Evolutionary conservation across 2,113 vertebrate genomes (phyloP), one percentile per base, ranked within the genome.

Genomic region (Callipepla squamata): DNA sequence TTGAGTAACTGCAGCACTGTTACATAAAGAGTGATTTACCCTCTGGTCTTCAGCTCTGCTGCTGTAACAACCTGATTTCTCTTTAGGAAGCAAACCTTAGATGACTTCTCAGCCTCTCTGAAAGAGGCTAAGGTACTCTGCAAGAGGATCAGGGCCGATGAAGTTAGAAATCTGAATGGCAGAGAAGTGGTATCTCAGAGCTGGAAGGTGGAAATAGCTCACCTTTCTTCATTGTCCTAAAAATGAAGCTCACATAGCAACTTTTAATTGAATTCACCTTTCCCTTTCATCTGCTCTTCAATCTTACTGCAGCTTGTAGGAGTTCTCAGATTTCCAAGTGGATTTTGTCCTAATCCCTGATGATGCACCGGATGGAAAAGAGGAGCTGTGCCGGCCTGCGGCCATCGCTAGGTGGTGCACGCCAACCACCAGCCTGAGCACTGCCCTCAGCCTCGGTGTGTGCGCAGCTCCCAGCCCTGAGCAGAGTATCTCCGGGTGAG

Each of bases 331-430:
- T 18, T 57, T 32, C 53, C 53, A 32, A 57, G 18, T 7, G 10
- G 17, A 32, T 19, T 32, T 57, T 17, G 16, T 55, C 53, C 7
- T 32, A 32, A 32, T 70, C 55, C 2, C 4, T 1, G 1, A 11
- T 1, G 1, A 10, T 5, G 48, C 14, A 32, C 5, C 53, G 13
- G 61, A 30, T 42, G 4, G 62, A 25, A 5, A 40, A 61, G 68
- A 77, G 70, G 8, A 76, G 57, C 42, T 65, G 89, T 63, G 73
- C n/a, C 25, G 74, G 80, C 48, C 66, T 6, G 4, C 44, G 12
- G 47, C n/a, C 65, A 85, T 77, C 96, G 80, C 94, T 93, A 95
- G 94, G 38, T 95, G 94, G 96, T 83, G 92, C 78, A 66, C 75
- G 53, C 65, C 67, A 51, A 7, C 84, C 51, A 68, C 28, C 25